phyloP scores from a whole-genome alignment of 2,113 vertebrate genomes.

The Phrynosoma blainvillii region DNA sequence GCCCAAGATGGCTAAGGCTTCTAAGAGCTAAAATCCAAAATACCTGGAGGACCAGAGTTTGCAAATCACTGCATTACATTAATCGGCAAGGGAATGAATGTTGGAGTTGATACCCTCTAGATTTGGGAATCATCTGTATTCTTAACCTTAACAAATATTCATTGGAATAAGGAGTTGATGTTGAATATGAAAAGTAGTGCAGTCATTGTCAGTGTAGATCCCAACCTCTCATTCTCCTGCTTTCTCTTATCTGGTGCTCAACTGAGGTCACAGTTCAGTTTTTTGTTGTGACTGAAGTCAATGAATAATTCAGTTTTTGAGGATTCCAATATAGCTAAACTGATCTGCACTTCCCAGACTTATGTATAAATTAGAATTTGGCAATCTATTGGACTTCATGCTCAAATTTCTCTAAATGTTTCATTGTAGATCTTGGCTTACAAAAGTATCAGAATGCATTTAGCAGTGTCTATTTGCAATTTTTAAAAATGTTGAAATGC shows the following conservation, averaged over 20 bases:
- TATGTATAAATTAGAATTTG: neutral
- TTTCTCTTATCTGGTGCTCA: neutral
- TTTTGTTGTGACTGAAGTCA: neutral
- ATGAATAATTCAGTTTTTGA: neutral
- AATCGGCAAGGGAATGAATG: neutral
- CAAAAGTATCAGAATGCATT: neutral
- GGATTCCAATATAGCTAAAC: neutral
- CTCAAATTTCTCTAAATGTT: neutral
- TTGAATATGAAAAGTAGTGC: neutral
- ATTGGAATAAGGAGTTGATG: neutral
- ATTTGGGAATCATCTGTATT: neutral
- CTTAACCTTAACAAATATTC: neutral
- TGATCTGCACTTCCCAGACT: neutral
- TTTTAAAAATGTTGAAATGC: neutral
- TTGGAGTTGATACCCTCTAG: neutral
- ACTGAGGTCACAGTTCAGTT: neutral
- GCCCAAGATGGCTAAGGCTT: neutral
- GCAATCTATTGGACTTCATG: too few relatives aligned
- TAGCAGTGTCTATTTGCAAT: neutral
- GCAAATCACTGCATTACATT: neutral
- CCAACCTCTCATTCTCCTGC: neutral
- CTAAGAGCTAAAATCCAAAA: too few relatives aligned
- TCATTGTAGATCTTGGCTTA: neutral
- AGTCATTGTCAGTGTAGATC: neutral
- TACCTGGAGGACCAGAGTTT: too few relatives aligned